phyloP scores from a whole-genome alignment of 2,113 vertebrate species.

The Dryoscopus gambensis region DNA sequence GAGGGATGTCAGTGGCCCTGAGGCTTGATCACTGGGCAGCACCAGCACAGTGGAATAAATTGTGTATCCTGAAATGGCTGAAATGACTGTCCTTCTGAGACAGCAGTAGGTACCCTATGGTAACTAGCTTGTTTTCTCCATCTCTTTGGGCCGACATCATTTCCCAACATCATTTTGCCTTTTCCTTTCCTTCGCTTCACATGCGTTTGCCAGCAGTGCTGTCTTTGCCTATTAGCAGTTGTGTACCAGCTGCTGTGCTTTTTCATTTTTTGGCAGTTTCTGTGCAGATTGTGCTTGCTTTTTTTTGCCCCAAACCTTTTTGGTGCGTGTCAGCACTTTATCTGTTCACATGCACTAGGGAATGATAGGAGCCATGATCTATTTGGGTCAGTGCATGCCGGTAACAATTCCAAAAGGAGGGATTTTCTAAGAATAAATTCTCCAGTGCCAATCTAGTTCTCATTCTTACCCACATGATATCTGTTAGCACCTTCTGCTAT shows the following conservation, averaged over 20 bases:
- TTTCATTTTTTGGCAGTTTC: conserved; percentile 1
- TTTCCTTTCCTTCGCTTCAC: background rate
- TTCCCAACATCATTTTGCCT: background rate
- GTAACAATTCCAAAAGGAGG: background rate
- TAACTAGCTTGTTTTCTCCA: background rate
- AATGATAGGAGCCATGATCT: conserved; percentile 14
- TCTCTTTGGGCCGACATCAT: background rate
- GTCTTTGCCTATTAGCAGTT: background rate
- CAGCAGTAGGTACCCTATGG: background rate
- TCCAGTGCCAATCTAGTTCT: background rate
- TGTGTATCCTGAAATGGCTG: background rate
- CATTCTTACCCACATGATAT: background rate
- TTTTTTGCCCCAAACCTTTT: conserved; percentile 4
- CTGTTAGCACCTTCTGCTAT: background rate
- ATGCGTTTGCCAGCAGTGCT: background rate
- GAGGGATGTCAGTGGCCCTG: background rate
- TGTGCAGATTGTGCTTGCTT: background rate
- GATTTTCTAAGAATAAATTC: conserved; percentile 37
- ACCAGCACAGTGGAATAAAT: background rate
- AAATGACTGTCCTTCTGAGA: background rate
- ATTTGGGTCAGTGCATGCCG: conserved; percentile 30
- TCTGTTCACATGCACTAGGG: background rate
- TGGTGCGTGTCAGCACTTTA: background rate
- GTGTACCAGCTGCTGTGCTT: background rate
- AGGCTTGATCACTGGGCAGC: background rate